Percentiles rank a stretch among this genome's conserved stretches.
phyloP scores from a whole-genome alignment of 2,113 vertebrate genomes.

The Pardalotus punctatus region DNA sequence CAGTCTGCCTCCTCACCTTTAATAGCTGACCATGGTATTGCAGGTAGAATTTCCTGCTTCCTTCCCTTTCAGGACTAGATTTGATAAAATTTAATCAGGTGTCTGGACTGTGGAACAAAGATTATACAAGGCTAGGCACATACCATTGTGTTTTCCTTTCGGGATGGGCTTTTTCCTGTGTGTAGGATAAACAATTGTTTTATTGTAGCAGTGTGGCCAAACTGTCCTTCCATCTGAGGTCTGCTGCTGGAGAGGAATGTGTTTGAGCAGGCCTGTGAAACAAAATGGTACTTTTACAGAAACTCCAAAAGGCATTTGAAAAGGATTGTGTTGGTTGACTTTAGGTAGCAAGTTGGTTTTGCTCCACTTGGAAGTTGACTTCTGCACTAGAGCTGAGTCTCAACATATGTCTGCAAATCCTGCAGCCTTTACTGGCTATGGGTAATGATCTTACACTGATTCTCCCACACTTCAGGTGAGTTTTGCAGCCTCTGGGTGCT shows the following conservation, averaged over 20 bases:
- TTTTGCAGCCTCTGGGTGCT: neutral
- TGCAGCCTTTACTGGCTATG: neutral
- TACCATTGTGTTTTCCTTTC: neutral
- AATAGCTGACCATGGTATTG: neutral
- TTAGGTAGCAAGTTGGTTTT: neutral
- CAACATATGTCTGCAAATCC: neutral
- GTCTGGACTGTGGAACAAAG: neutral
- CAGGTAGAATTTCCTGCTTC: conserved; percentile 10
- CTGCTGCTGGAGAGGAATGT: neutral
- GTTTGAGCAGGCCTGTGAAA: neutral
- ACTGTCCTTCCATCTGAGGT: neutral
- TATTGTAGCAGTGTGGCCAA: neutral
- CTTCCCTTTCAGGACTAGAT: neutral
- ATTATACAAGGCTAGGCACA: neutral
- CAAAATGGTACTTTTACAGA: neutral
- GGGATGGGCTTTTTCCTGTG: neutral
- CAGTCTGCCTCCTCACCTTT: neutral
- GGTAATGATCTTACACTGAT: neutral
- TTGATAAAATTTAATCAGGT: neutral
- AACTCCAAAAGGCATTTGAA: neutral
- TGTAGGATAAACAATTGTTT: neutral
- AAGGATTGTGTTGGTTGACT: neutral
- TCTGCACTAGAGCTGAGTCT: neutral
- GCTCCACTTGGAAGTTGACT: neutral
- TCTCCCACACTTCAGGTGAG: neutral